Conservation (phyloP, 2,888 invertebrate species). For the Trissolcus brochymenae region DNA sequence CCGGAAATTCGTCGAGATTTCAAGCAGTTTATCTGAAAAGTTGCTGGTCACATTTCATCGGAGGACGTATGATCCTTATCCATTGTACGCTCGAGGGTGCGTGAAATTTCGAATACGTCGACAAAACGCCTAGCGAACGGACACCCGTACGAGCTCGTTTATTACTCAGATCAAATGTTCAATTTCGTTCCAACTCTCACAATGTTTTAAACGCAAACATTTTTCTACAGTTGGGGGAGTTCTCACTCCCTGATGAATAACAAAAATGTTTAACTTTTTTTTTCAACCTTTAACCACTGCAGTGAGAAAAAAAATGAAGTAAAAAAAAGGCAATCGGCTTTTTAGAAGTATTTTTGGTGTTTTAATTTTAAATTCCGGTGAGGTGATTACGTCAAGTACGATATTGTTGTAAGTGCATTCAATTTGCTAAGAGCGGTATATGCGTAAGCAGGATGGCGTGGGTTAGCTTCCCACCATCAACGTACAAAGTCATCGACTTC, state of each 20-base stretch:
- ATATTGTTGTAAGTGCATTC: too few species aligned
- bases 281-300: neutral
- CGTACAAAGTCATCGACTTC: too few species aligned
- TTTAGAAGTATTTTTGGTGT: too few species aligned
- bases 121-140: slow-evolving; percentile 41
- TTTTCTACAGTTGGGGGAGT: neutral
- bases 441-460: too few species aligned
- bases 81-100: slow-evolving; percentile 51
- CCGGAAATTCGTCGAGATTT: slow-evolving; percentile 52
- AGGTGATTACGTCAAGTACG: too few species aligned
- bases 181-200: slow-evolving; percentile 12
- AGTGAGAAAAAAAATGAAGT: too few species aligned
- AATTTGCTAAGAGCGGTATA: too few species aligned
- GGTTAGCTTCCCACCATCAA: too few species aligned
- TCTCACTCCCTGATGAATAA: slow-evolving; percentile 1
- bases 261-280: neutral
- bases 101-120: slow-evolving; percentile 50
- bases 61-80: slow-evolving; percentile 48
- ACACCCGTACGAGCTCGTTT: slow-evolving; percentile 35
- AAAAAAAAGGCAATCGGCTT: too few species aligned
- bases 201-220: too few species aligned
- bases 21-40: slow-evolving; percentile 52
- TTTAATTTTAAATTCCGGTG: too few species aligned
- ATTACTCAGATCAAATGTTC: slow-evolving; percentile 36
- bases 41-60: slow-evolving; percentile 52